Percentiles rank a stretch among this genome's conserved stretches.
Evolutionary conservation across 37 sponge, comb jelly and placozoan species (phyloP).

Genomic region (Halichondria panicea): DNA sequence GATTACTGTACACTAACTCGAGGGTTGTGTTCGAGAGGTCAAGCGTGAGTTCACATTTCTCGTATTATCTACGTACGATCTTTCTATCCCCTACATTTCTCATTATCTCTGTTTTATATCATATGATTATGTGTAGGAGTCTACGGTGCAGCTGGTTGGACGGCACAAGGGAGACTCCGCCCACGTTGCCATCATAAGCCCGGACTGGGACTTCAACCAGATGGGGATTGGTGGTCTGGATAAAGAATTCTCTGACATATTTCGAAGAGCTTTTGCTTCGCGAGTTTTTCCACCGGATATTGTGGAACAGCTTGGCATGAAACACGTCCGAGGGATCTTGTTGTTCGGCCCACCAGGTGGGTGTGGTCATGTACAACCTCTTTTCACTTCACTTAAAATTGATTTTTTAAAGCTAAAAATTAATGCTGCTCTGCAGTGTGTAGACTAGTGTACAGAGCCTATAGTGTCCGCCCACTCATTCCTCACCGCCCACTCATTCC

Average conservation of each 20-base stretch:
- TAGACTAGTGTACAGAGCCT: background rate
- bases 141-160: constrained; percentile 72
- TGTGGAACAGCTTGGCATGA: constrained; percentile 88
- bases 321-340: constrained; percentile 94
- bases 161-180: constrained; percentile 56
- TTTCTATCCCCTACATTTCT: background rate
- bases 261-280: constrained; percentile 98
- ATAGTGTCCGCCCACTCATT: background rate
- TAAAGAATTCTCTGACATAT: constrained; percentile 95
- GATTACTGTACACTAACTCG: constrained; percentile 40
- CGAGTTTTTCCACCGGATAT: constrained; percentile 96
- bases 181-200: constrained; percentile 81
- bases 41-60: constrained; percentile 26
- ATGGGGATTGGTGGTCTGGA: constrained; percentile 99
- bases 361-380: background rate
- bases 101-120: background rate
- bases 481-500: background rate
- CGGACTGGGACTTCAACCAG: constrained; percentile 95
- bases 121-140: constrained; percentile 47
- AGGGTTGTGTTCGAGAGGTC: constrained; percentile 63
- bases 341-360: constrained; percentile 90
- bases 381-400: background rate
- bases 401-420: background rate
- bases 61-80: background rate
- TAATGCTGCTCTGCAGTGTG: background rate